Evolutionary conservation across 2,113 vertebrate species (phyloP).

Genomic region (Anolis sagrei): DNA sequence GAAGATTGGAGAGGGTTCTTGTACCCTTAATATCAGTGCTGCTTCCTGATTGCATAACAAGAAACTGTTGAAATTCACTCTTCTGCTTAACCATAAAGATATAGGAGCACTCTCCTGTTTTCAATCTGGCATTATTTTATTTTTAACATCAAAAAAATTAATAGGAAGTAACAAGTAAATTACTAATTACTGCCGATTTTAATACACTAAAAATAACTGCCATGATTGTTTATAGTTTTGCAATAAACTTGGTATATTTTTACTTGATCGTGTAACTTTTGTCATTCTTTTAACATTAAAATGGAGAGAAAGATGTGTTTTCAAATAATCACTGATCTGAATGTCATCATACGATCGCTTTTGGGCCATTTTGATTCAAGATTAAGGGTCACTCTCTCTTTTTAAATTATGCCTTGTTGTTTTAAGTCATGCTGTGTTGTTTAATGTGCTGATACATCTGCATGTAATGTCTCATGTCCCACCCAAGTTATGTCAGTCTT

Average conservation of each 20-base stretch:
- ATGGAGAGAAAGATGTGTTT: neutral
- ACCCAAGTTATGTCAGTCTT: conserved; percentile 73
- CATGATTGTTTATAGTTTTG: neutral
- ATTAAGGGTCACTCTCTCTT: conserved; percentile 4
- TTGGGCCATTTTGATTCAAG: conserved; percentile 30
- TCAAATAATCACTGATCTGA: conserved; percentile 9
- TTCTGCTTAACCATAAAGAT: too few species aligned
- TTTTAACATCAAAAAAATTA: too few species aligned
- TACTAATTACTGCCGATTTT: neutral
- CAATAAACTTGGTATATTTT: neutral
- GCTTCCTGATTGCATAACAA: too few species aligned
- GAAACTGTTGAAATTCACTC: too few species aligned
- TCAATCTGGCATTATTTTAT: too few species aligned
- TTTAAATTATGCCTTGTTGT: too few species aligned
- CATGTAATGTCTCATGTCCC: conserved; percentile 73
- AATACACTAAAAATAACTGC: neutral
- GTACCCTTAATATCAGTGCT: too few species aligned
- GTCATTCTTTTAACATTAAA: neutral
- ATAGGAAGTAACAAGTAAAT: too few species aligned
- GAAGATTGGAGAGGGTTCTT: too few species aligned
- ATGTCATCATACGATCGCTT: conserved; percentile 9
- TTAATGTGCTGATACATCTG: conserved; percentile 52
- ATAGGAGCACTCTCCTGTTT: too few species aligned
- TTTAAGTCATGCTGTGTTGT: conserved; percentile 58
- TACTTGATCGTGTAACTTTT: neutral